These are phyloP conservation scores for Percina caprodes DNA, from an alignment of 2,113 vertebrate species.

Conservation along the genomic window DNA sequence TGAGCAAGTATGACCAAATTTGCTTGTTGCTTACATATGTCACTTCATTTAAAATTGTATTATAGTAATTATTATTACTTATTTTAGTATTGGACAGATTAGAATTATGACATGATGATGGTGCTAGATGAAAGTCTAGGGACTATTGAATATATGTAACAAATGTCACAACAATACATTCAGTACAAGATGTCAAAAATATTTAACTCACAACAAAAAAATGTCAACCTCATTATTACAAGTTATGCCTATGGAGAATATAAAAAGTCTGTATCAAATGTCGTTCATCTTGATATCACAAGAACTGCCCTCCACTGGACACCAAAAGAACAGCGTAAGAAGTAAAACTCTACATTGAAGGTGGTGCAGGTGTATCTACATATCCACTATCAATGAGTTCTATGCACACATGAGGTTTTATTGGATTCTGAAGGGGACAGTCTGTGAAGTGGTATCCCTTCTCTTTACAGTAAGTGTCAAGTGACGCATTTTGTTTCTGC, in stretches of 20 bases:
- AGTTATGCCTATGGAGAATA: not conserved
- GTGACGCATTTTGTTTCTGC: slow-evolving; percentile 71
- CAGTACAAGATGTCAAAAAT: not conserved
- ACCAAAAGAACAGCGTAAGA: too few species aligned
- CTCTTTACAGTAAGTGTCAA: slow-evolving; percentile 3
- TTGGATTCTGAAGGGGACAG: slow-evolving; percentile 17
- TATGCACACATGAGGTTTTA: not conserved
- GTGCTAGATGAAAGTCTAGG: not conserved
- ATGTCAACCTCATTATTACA: not conserved
- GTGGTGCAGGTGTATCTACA: slow-evolving; percentile 44
- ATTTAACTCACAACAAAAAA: slow-evolving; percentile 5
- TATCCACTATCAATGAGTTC: slow-evolving; percentile 52
- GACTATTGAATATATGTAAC: not conserved
- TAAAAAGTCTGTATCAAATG: not conserved
- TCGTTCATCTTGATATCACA: not conserved
- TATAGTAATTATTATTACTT: too few species aligned
- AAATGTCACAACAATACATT: slow-evolving; percentile 5
- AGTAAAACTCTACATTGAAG: slow-evolving; percentile 27
- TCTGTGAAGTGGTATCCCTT: slow-evolving; percentile 15
- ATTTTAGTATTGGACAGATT: too few species aligned
- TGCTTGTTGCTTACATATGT: too few species aligned
- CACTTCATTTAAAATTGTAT: not conserved
- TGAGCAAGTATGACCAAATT: not conserved
- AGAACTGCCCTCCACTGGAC: too few species aligned
- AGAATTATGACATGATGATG: not conserved